These are phyloP conservation scores for Cryptops parisi DNA, from an alignment of 2,888 invertebrate species.

Conservation along the genomic window DNA sequence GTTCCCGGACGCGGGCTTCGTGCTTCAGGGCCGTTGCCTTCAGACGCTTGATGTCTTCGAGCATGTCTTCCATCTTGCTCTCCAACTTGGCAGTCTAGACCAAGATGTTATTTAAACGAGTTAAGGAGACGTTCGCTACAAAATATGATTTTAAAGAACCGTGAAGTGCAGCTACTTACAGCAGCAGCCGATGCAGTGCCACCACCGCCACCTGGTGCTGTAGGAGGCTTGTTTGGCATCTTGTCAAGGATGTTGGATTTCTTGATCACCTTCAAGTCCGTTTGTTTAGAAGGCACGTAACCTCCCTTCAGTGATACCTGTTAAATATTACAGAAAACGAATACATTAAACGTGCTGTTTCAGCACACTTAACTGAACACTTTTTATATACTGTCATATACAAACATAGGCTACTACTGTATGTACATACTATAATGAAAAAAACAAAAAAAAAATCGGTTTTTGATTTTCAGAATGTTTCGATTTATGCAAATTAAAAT, in stretches of 20 bases:
- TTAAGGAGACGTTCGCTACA: no score
- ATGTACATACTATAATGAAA: no score
- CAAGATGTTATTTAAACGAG: not conserved
- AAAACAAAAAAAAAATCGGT: no score
- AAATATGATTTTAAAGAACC: not conserved
- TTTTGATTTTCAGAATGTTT: no score
- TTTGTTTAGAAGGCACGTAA: constrained; percentile 32
- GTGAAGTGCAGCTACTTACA: constrained; percentile 14
- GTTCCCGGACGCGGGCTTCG: constrained; percentile 66
- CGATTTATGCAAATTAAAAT: no score
- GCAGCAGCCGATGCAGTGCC: constrained; percentile 21
- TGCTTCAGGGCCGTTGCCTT: constrained; percentile 91
- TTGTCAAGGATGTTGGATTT: constrained; percentile 69
- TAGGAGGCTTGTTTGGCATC: constrained; percentile 32
- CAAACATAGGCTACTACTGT: no score
- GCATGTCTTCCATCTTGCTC: constrained; percentile 58
- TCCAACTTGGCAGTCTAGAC: constrained; percentile 47
- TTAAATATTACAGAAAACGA: no score
- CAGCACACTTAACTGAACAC: no score
- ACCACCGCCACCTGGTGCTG: constrained; percentile 14
- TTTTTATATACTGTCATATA: no score
- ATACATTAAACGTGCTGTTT: no score
- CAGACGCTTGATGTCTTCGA: constrained; percentile 76
- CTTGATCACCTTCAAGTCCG: constrained; percentile 55
- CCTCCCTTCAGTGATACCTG: constrained; percentile 55